Base-by-base conservation (phyloP, 2,113 vertebrate genomes). In the Naja naja region DNA sequence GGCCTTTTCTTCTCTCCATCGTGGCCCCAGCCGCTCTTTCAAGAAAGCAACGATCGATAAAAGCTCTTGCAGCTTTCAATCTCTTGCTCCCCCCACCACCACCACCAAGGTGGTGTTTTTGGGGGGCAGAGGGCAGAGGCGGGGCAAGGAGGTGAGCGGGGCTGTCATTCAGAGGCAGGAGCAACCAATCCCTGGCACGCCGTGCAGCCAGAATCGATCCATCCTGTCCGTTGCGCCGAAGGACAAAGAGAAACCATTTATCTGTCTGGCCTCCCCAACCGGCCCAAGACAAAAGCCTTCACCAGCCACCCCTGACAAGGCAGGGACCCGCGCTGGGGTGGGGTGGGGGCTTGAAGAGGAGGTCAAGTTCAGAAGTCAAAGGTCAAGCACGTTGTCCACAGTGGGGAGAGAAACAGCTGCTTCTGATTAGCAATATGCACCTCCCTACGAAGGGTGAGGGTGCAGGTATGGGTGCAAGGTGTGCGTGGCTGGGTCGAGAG, bases 151-250 rank as follows among this genome's bases (percentile, higher is more conserved):
- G n/a, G 87, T 95, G 95, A 97, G 97, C 96, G 97, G 99, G 99
- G 54, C 99, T 99, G 98, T 99, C 98, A 99, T 99, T 99, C 98
- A 98, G 99, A 99, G 99, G 98, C 98, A 98, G 97, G 97, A 97
- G 98, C 98, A 98, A 98, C 98, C 99, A 99, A 99, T 99, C 99
- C 98, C 98, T 98, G 98, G 99, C 99, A 99, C 98, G 98, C 99
- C 98, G 98, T 98, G 97, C 95, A 97, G 98, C 98, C 99, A 98
- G 98, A 99, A 99, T 99, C 98, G 98, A 99, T 99, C 99, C 98
- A 98, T 47, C 47, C 98, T 98, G 98, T 98, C 97, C 98, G 95
- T 94, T 97, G 98, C 98, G 97, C 98, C 97, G 98, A 98, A 99
- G 98, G 98, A 99, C 98, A 98, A 99, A 99, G 98, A 99, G 98